Percentiles rank a stretch among this genome's conserved stretches.
Conservation (phyloP, 2,797 vertebrate genomes). For the Leptodactylus fallax region DNA sequence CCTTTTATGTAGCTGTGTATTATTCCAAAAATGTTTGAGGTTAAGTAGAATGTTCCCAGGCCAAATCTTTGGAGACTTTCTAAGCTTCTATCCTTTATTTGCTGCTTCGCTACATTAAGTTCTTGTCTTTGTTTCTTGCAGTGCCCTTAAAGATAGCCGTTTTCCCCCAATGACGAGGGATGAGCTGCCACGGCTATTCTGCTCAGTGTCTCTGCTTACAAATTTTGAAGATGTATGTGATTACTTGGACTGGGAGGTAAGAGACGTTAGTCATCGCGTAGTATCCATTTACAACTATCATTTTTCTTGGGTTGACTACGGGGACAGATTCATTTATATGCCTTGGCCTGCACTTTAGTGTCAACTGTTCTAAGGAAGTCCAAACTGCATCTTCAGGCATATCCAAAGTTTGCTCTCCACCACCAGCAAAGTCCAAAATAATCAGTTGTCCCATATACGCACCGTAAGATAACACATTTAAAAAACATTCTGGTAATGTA, state of each 20-base stretch:
- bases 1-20: neutral
- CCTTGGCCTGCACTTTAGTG: too few species aligned
- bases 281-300: too few species aligned
- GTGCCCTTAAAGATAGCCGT: conserved; percentile 99
- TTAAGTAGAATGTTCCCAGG: neutral
- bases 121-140: conserved; percentile 72
- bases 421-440: too few species aligned
- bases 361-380: neutral
- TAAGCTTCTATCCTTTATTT: neutral
- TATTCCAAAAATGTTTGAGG: neutral
- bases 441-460: too few species aligned
- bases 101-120: too few species aligned
- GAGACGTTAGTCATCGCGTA: conserved; percentile 52
- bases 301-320: too few species aligned
- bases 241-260: conserved; percentile 99
- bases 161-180: conserved; percentile 99
- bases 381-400: neutral
- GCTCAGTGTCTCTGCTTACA: conserved; percentile 99
- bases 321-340: too few species aligned
- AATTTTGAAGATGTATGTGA: conserved; percentile 99
- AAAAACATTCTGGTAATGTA: too few species aligned
- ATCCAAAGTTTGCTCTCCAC: too few species aligned
- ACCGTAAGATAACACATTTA: too few species aligned
- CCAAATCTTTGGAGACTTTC: neutral
- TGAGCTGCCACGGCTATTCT: conserved; percentile 99